Conservation (phyloP, 2,888 invertebrate species). For the Alitta virens region DNA sequence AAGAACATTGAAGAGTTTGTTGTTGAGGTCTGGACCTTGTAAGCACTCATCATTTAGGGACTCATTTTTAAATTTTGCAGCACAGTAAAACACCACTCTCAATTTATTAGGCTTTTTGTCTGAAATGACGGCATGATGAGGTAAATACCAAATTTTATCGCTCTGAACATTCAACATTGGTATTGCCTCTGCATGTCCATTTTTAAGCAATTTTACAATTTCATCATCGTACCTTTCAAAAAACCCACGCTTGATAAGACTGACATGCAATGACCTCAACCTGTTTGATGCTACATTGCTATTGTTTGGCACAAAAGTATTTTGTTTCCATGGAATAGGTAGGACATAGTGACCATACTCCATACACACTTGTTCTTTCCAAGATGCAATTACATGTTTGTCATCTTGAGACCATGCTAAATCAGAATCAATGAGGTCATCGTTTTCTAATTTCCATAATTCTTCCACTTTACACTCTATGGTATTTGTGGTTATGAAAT, state of each 20-base stretch:
- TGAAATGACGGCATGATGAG: slow-evolving; percentile 22
- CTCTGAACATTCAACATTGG: not conserved
- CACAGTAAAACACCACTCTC: slow-evolving; percentile 5
- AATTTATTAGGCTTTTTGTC: slow-evolving; percentile 10
- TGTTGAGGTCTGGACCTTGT: slow-evolving; percentile 18
- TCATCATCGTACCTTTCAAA: slow-evolving; percentile 8
- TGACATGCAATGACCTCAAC: slow-evolving; percentile 7
- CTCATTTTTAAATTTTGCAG: slow-evolving; percentile 1
- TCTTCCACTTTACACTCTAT: not conserved
- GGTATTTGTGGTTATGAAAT: not conserved
- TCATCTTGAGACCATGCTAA: not conserved
- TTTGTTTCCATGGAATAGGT: slow-evolving; percentile 4
- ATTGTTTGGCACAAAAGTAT: slow-evolving; percentile 5
- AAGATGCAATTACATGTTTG: not conserved
- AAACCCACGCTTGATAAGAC: slow-evolving; percentile 4
- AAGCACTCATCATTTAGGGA: slow-evolving; percentile 26
- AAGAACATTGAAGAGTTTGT: slow-evolving; percentile 22
- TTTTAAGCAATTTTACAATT: slow-evolving; percentile 16
- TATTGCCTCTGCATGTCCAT: slow-evolving; percentile 18
- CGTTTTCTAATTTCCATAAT: slow-evolving; percentile 8
- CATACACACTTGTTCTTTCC: not conserved
- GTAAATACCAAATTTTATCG: slow-evolving; percentile 26
- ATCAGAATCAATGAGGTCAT: not conserved
- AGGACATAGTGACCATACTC: slow-evolving; percentile 7
- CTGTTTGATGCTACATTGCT: not conserved